Percentiles rank a stretch among this genome's conserved stretches.
Conservation (phyloP, 1,140 invertebrate species). For the Drosophila subobscura region DNA sequence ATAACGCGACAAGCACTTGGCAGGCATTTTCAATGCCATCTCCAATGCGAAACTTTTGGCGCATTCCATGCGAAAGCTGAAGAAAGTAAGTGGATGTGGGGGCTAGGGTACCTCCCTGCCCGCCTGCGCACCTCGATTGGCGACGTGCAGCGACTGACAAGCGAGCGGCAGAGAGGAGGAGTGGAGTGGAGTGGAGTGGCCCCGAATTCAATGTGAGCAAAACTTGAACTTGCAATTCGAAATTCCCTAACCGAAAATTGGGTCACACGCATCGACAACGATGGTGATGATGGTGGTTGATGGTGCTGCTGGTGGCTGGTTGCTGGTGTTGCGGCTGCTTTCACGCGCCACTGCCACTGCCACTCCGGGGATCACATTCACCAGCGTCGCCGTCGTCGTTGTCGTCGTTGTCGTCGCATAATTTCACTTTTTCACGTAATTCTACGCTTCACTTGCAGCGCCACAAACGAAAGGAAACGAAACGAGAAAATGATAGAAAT, state of each 20-base stretch:
- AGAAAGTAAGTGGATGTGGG: conserved; percentile 17
- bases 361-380: conserved; percentile 40
- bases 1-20: too few relatives aligned
- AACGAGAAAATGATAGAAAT: conserved; percentile 72
- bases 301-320: conserved; percentile 6
- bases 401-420: conserved; percentile 47
- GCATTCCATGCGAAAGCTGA: conserved; percentile 29
- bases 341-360: conserved; percentile 59
- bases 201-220: conserved; percentile 38
- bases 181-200: not conserved
- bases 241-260: conserved; percentile 55
- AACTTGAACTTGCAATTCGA: conserved; percentile 81
- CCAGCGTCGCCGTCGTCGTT: conserved; percentile 9
- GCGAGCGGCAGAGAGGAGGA: not conserved
- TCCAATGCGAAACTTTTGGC: not conserved
- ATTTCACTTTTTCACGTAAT: conserved; percentile 82
- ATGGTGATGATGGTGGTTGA: conserved; percentile 37
- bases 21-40: not conserved
- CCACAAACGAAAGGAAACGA: conserved; percentile 33
- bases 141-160: conserved; percentile 39
- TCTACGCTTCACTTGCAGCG: conserved; percentile 76
- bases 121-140: not conserved
- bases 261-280: conserved; percentile 75
- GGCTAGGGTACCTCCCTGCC: not conserved
- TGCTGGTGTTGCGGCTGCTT: conserved; percentile 45